Base-by-base conservation (phyloP, 2,888 invertebrate genomes). In the Oegoconia quadripuncta region DNA sequence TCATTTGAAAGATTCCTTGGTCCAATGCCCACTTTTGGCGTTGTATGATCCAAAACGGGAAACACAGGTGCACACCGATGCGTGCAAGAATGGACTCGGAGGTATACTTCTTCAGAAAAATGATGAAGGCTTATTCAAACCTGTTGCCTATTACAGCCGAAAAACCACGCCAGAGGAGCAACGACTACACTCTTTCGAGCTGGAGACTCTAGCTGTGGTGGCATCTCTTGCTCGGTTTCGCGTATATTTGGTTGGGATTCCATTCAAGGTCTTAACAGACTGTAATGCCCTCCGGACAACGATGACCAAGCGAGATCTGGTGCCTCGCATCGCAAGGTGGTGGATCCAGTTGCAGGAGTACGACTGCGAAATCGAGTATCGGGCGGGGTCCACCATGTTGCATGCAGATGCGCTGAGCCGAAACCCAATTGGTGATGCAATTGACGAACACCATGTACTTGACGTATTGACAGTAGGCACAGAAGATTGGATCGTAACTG, bases 371-470 rank as follows among this genome's bases (percentile, higher is more conserved):
- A 34, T 47, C 2, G 43, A 36, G 29, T 66, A 30, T 38, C 48
- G 23, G 55, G 59, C 52, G 13, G 39, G 41, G 6, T 30, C 42
- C 34, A 25, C 14, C 5, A 64, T 70, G 61, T 7, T 35, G 29
- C 65, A 70, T 42, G 66, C 63, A 0, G 68, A 70, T 40, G 62
- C 64, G 1, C 40, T 68, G 25, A 67, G 64, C 25, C 37, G 64
- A 16, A 50, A 52, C 34, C 31, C 31, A 13, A 7, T 31, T 1
- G 28, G 14, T 2, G 14, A 5, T 3, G 20, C 2, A 6, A 11
- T 3, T 7, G n/a, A 2, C 5, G 31, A 20, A 11, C 7, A n/a
- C 6, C 18, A 20, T 12, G 18, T 20, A 4, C 20, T 31, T 2
- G 31, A 31, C 5, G 14, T 31, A 18, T 11, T 31, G 2, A 18